A percentile compares a stretch with the other conserved stretches of the same genome.
These are phyloP conservation scores for Aegypius monachus DNA, from an alignment of 2,113 vertebrate genomes.

Conservation along the genomic window DNA sequence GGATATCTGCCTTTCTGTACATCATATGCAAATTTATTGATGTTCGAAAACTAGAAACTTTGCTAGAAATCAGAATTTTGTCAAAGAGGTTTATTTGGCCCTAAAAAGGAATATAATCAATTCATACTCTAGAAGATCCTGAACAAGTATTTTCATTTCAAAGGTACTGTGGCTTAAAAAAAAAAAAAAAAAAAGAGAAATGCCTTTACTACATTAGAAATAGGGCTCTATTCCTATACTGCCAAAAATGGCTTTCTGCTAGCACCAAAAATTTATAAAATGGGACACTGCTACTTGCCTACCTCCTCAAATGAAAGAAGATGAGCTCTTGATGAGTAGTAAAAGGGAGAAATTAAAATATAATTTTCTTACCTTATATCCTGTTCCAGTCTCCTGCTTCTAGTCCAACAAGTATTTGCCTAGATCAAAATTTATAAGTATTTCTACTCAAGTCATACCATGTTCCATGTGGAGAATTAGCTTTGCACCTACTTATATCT, in stretches of 20 bases:
- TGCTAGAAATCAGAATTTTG: neutral
- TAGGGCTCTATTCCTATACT: neutral
- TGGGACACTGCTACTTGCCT: neutral
- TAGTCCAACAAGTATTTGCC: neutral
- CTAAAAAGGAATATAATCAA: neutral
- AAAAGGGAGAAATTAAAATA: neutral
- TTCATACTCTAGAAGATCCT: neutral
- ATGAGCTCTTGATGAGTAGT: neutral
- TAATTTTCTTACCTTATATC: neutral
- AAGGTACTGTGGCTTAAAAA: neutral
- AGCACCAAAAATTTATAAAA: neutral
- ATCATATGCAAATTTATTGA: neutral
- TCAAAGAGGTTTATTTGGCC: neutral
- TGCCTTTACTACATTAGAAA: neutral
- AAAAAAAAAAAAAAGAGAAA: neutral
- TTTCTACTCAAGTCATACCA: neutral
- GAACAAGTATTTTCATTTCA: neutral
- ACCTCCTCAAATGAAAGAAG: neutral
- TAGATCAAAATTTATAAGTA: neutral
- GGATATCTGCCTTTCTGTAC: neutral
- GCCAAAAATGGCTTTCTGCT: neutral
- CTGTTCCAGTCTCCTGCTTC: neutral
- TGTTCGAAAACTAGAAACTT: neutral
- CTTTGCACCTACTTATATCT: neutral
- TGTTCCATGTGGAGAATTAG: neutral